Conservation (phyloP, 2,113 vertebrate species). For the Pyxicephalus adspersus region DNA sequence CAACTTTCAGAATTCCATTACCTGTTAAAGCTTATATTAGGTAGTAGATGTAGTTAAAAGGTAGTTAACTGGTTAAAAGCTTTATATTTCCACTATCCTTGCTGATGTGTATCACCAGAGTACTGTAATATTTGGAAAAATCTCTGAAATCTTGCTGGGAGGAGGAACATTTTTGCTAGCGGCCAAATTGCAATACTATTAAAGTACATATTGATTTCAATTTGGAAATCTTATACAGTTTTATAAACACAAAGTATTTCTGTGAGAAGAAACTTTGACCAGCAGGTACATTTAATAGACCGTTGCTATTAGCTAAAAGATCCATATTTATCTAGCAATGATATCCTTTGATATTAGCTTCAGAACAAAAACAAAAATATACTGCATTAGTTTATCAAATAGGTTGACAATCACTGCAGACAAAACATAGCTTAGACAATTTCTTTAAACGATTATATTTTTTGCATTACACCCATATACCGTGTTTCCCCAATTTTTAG, state of each 20-base stretch:
- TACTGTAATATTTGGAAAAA: too few species aligned
- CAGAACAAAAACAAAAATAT: not conserved
- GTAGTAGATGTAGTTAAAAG: too few species aligned
- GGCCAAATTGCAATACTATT: not conserved
- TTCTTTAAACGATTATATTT: too few species aligned
- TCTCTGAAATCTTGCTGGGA: not conserved
- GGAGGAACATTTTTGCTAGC: not conserved
- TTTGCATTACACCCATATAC: too few species aligned
- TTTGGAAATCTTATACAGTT: not conserved
- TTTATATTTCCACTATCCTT: not conserved
- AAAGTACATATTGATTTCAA: conserved; percentile 5
- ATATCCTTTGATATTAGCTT: not conserved
- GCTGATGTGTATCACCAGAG: not conserved
- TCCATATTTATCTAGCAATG: not conserved
- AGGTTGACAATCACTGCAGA: too few species aligned
- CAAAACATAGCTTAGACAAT: too few species aligned
- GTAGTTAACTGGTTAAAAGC: too few species aligned
- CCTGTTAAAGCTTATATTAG: too few species aligned
- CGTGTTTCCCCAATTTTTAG: too few species aligned
- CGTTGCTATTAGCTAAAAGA: not conserved
- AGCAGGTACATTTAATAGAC: not conserved
- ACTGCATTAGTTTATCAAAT: too few species aligned
- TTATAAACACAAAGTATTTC: not conserved
- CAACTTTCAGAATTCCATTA: too few species aligned
- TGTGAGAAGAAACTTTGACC: not conserved